phyloP scores from a whole-genome alignment of 2,113 vertebrate genomes.

The Struthio camelus region DNA sequence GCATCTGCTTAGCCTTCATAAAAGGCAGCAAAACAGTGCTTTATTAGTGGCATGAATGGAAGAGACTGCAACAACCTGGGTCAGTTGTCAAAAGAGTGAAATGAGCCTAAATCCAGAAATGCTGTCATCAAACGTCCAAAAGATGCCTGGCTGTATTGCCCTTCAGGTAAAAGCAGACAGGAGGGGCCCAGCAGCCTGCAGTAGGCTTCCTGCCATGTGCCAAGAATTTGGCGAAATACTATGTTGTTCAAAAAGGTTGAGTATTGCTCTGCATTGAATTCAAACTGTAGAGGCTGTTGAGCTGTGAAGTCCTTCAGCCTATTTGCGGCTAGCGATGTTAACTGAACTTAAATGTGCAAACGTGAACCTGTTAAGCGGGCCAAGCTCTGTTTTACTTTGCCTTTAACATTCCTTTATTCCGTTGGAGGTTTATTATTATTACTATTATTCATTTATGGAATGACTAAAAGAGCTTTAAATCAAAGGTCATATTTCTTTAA shows the following conservation, averaged over 20 bases:
- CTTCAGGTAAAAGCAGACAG: neutral
- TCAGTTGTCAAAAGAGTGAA: neutral
- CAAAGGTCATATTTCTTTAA: neutral
- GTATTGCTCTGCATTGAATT: neutral
- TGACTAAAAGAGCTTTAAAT: neutral
- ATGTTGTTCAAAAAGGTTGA: neutral
- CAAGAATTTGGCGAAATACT: neutral
- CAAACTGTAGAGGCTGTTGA: neutral
- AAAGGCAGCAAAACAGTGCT: neutral
- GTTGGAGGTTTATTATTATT: neutral
- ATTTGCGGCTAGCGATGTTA: neutral
- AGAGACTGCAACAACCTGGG: neutral
- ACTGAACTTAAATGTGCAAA: neutral
- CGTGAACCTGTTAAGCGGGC: neutral
- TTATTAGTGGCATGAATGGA: neutral
- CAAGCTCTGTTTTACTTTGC: neutral
- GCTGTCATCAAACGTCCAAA: neutral
- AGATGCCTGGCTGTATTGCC: fast-evolving
- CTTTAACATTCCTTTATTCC: neutral
- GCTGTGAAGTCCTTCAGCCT: neutral
- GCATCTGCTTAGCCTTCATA: neutral
- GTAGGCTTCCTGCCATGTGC: too few species aligned
- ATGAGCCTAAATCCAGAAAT: neutral
- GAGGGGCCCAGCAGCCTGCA: neutral
- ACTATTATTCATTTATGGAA: neutral